A percentile compares a stretch with the other conserved stretches of the same genome.
These are phyloP conservation scores for Axis porcinus DNA, from an alignment of 2,113 vertebrate species.

Conservation along the genomic window DNA sequence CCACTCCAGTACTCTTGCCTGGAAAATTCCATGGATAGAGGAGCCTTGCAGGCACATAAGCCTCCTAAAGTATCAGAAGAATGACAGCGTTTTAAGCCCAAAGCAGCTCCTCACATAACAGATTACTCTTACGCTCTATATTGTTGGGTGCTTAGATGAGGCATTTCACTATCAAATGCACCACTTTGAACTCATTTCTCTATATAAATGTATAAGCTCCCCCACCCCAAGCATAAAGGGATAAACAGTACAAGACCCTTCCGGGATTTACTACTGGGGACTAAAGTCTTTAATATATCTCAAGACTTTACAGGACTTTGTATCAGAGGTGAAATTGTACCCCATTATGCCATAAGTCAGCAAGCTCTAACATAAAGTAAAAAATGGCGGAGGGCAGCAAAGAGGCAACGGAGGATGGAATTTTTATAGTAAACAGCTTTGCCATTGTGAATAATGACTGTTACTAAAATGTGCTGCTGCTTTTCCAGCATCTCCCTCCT, in stretches of 20 bases:
- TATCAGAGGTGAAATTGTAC: neutral
- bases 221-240: neutral
- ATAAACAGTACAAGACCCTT: accelerated
- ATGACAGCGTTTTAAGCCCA: neutral
- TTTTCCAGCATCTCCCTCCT: conserved; percentile 72
- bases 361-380: conserved; percentile 44
- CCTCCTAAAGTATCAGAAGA: neutral
- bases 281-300: accelerated
- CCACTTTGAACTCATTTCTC: neutral
- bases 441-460: conserved; percentile 60
- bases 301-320: neutral
- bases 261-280: neutral
- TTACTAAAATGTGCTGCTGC: conserved; percentile 65
- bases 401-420: conserved; percentile 57
- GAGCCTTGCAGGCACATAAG: neutral
- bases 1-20: neutral
- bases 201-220: neutral
- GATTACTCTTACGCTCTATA: neutral
- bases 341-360: conserved; percentile 24
- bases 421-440: conserved; percentile 72
- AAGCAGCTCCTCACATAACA: neutral
- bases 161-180: neutral
- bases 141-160: neutral
- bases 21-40: neutral
- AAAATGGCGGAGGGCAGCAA: conserved; percentile 50